These are phyloP conservation scores for Lepisosteus osseus DNA, from an alignment of 2,113 vertebrate species.

Conservation along the genomic window DNA sequence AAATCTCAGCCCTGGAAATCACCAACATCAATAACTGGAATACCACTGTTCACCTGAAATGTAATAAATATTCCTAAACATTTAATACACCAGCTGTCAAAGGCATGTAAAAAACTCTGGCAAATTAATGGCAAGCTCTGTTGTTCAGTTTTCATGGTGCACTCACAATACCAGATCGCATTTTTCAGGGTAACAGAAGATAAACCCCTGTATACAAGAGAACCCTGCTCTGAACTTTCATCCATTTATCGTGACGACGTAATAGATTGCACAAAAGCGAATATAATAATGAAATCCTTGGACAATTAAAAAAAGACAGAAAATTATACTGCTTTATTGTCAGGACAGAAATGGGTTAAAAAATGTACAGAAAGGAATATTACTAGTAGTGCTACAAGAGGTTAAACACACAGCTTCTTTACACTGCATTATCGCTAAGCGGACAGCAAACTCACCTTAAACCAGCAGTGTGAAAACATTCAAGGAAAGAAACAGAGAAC, in stretches of 20 bases:
- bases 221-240: no score
- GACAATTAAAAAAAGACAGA: neutral
- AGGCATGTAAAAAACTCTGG: no score
- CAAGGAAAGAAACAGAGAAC: constrained; percentile 47
- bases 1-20: no score
- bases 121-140: no score
- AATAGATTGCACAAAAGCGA: neutral
- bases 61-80: no score
- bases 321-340: neutral
- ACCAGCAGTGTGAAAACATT: constrained; percentile 35
- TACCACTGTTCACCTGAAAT: no score
- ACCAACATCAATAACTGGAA: no score
- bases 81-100: no score
- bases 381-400: neutral
- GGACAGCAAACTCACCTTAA: constrained; percentile 34
- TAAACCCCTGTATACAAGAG: no score
- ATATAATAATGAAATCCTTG: neutral
- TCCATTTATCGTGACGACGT: neutral
- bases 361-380: constrained; percentile 21
- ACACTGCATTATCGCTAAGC: constrained; percentile 29
- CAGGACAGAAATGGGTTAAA: constrained; percentile 17
- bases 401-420: constrained; percentile 19
- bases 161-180: no score
- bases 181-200: no score
- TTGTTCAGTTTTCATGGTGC: no score